These are phyloP conservation scores for Popillia japonica DNA, from an alignment of 1,140 invertebrate genomes.

Conservation along the genomic window DNA sequence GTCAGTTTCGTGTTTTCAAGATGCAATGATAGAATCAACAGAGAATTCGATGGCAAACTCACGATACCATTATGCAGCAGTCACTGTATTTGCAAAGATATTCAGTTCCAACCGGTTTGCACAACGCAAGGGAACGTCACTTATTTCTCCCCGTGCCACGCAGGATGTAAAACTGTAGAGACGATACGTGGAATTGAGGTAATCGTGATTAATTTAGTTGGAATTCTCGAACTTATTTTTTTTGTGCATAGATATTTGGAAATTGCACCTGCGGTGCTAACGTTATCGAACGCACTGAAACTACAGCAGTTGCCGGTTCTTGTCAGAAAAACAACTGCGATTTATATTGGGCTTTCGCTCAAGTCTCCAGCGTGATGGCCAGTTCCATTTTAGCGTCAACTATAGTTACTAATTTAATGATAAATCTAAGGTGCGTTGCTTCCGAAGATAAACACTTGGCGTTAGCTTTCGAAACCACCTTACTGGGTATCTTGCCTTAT, in stretches of 20 bases:
- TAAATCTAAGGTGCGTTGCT: constrained; percentile 65
- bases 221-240: no score
- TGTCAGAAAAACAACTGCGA: constrained; percentile 65
- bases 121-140: constrained; percentile 61
- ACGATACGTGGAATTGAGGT: constrained; percentile 54
- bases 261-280: constrained; percentile 63
- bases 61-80: constrained; percentile 67
- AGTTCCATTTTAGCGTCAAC: constrained; percentile 61
- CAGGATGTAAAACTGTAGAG: constrained; percentile 67
- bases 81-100: constrained; percentile 68
- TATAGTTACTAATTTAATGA: constrained; percentile 66
- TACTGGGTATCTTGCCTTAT: constrained; percentile 64
- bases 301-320: constrained; percentile 64
- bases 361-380: constrained; percentile 61
- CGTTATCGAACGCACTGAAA: constrained; percentile 45
- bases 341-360: constrained; percentile 64
- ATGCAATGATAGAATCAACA: constrained; percentile 60
- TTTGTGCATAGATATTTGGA: constrained; percentile 63
- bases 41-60: constrained; percentile 59
- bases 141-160: constrained; percentile 76
- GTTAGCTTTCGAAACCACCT: constrained; percentile 66
- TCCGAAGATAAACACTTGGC: constrained; percentile 68
- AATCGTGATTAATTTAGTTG: no score
- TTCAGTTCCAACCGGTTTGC: constrained; percentile 72
- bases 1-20: constrained; percentile 67